Percentiles rank a stretch among this genome's conserved stretches.
Evolutionary conservation across 1,140 invertebrate genomes (phyloP).

Genomic region (Rhynchophorus ferrugineus): DNA sequence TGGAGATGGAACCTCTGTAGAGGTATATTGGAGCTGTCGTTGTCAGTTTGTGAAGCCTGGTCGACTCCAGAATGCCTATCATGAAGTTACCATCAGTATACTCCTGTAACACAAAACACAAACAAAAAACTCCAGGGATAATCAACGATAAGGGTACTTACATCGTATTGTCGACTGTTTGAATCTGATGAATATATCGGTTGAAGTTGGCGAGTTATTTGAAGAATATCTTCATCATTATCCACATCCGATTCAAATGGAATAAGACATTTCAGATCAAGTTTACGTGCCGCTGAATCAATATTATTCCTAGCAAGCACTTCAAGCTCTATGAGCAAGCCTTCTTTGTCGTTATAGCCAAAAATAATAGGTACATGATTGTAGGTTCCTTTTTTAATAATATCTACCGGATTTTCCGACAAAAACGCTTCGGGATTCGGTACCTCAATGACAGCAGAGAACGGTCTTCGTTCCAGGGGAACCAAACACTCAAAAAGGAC

Average conservation of each 20-base stretch:
- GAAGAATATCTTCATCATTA: too few species aligned
- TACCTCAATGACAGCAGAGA: slow-evolving; percentile 44
- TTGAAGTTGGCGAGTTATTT: too few species aligned
- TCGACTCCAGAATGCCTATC: slow-evolving; percentile 6
- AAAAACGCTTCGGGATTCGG: slow-evolving; percentile 41
- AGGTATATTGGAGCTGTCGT: slow-evolving; percentile 10
- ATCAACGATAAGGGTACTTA: too few species aligned
- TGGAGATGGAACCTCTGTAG: slow-evolving; percentile 10
- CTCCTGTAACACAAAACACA: too few species aligned
- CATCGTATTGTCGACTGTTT: too few species aligned
- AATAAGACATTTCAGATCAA: slow-evolving; percentile 3
- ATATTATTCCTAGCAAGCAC: not conserved
- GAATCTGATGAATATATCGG: too few species aligned
- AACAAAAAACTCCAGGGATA: too few species aligned
- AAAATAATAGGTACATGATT: slow-evolving; percentile 46
- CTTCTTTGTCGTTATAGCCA: slow-evolving; percentile 40
- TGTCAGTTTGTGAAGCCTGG: not conserved
- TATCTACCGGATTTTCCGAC: slow-evolving; percentile 42
- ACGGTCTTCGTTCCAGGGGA: too few species aligned
- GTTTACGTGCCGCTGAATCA: not conserved
- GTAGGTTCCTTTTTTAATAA: slow-evolving; percentile 34
- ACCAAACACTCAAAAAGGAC: too few species aligned
- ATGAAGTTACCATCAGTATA: slow-evolving; percentile 10
- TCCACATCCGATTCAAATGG: slow-evolving; percentile 6
- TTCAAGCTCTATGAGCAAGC: slow-evolving; percentile 15